Base-by-base conservation (phyloP, 35 echinoderm and acorn worm genomes). In the Apostichopus japonicus region DNA sequence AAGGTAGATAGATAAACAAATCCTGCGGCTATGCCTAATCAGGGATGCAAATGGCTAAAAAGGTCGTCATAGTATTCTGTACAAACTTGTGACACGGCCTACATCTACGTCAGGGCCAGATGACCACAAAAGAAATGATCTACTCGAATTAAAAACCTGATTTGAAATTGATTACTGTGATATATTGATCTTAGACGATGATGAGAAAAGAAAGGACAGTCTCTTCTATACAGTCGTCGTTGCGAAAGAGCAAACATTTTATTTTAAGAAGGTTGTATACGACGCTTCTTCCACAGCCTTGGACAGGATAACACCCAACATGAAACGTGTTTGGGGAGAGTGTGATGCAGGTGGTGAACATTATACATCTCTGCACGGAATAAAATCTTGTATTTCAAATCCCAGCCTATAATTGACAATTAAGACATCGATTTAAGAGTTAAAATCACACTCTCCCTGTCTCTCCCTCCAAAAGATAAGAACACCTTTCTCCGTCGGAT, bases 81-180 rank as follows among this genome's bases (percentile, higher is more conserved):
- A 44, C 44, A 83, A 83, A 24, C 44, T 83, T 24, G 24, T 83
- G 79, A 83, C 79, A 83, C 79, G 79, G 44, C 79, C 79, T 83
- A 83, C 16, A 83, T 83, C 54, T 55, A 83, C 79, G 33, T 83
- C 11, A 83, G 16, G 79, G 44, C 54, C 27, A 83, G 54, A 24
- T 83, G 79, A 83, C 79, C 79, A 55, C 51, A 82, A 15, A 83
- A 44, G 17, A 83, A 4, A 55, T 10, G 79, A 55, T 52, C 10
- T 52, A 54, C 25, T 83, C 79, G 17, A 83, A 83, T 80, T 83
- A 54, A 17, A 44, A 52, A 83, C 33, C 54, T 52, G 79, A 83
- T 83, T 55, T 55, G 79, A 83, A 33, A 83, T 83, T 83, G 79
- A 54, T 83, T 83, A 51, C 79, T 54, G 44, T 55, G 15, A 15